Base-by-base conservation (phyloP, 2,113 vertebrate species). In the Apaloderma vittatum region DNA sequence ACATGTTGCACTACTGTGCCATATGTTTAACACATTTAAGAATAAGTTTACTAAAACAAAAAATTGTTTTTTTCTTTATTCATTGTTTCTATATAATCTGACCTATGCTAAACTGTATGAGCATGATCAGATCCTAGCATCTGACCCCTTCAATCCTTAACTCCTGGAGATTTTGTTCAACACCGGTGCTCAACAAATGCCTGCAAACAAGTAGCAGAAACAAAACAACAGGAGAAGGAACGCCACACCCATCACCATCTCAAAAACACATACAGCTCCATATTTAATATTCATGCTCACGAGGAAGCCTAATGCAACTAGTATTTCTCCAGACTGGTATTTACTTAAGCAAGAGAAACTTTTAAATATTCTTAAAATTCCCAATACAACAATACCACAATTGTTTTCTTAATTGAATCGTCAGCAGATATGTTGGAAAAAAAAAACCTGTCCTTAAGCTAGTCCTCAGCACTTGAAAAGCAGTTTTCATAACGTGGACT, bases 141-240 rank as follows among this genome's bases (percentile, higher is more conserved):
- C 59, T 12, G 73, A 3, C 5, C 27, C 54, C 19, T 1, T 2
- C 30, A 77, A 9, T 23, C n/a, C 76, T 62, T 18, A 27, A 16
- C 51, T 73, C 59, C 46, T 46, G 32, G 43, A 91, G 32, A 55
- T 52, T 68, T 36, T 71, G 58, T 57, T 77, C 65, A 68, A 17
- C 24, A 48, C 19, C 29, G 58, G 12, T 1, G n/a, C 27, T 75
- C 57, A 72, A 46, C 20, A 80, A 89, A 63, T 17, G 32, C 29
- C 55, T 78, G 36, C 70, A 67, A 94, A 95, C 34, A 52, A 36
- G 61, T 15, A 84, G 8, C 68, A 81, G 52, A 90, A 94, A 55
- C 55, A 85, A 58, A 86, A 81, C 74, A 91, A n/a, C 40, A 81
- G 62, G 52, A 52, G 22, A 65, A 70, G 22, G 15, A 85, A 62